These are phyloP conservation scores for Venturia canescens DNA, from an alignment of 1,140 invertebrate genomes.

Conservation along the genomic window DNA sequence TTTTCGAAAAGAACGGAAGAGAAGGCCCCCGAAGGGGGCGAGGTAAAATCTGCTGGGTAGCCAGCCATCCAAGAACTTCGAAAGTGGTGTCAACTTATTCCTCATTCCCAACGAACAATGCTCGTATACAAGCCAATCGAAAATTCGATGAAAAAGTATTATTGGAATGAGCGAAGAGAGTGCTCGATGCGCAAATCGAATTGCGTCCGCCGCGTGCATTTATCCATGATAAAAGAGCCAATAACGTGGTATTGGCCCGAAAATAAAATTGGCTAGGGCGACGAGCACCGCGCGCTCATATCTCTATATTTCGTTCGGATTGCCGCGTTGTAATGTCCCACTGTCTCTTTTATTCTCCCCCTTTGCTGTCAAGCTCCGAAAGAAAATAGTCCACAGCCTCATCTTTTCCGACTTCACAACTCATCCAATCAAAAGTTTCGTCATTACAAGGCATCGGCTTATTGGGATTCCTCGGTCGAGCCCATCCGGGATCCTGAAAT, in stretches of 20 bases:
- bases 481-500: not conserved
- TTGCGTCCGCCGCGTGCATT: not conserved
- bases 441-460: conserved; percentile 24
- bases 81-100: too few relatives aligned
- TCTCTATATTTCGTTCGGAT: not conserved
- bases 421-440: conserved; percentile 27
- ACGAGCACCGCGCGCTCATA: too few relatives aligned
- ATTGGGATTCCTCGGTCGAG: conserved; percentile 2
- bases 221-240: not conserved
- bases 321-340: not conserved
- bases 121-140: too few relatives aligned
- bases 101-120: too few relatives aligned
- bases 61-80: too few relatives aligned
- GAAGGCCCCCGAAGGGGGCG: too few relatives aligned
- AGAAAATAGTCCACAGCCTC: not conserved
- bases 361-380: not conserved
- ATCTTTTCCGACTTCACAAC: conserved; percentile 27
- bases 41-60: too few relatives aligned
- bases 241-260: not conserved
- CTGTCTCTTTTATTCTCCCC: not conserved
- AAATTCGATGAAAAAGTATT: too few relatives aligned
- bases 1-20: too few relatives aligned
- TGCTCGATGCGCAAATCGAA: not conserved
- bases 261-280: too few relatives aligned
- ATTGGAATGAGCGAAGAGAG: not conserved